Conservation (phyloP, 2,113 vertebrate species). For the Redunca redunca region DNA sequence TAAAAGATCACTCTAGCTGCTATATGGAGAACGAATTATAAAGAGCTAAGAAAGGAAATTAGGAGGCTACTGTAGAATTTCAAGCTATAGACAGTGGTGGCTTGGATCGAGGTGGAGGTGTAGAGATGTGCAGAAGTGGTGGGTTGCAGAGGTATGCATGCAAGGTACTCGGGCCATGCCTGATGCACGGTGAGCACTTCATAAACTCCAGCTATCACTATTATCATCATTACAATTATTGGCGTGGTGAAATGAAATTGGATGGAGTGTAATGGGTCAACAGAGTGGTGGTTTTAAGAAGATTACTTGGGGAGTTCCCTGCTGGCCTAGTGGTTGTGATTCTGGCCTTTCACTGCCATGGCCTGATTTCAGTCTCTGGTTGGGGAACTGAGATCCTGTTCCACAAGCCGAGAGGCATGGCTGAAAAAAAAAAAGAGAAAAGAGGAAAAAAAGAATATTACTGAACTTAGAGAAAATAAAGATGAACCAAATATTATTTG, state of each 20-base stretch:
- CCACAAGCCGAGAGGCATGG: neutral
- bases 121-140: no score
- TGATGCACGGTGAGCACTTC: neutral
- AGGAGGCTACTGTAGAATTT: neutral
- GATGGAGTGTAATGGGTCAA: neutral
- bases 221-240: neutral
- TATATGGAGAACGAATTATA: neutral
- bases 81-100: neutral
- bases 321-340: neutral
- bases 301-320: neutral
- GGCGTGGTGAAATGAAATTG: slow-evolving; percentile 13
- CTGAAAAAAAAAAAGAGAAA: neutral
- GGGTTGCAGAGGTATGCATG: neutral
- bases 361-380: neutral
- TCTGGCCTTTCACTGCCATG: neutral
- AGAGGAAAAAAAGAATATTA: neutral
- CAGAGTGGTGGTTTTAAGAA: neutral
- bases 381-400: neutral
- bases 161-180: neutral
- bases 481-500: neutral
- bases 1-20: neutral
- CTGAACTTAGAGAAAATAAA: neutral
- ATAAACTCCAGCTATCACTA: neutral
- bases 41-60: neutral
- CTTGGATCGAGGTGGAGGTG: neutral